Percentiles rank a stretch among this genome's conserved stretches.
phyloP scores from a whole-genome alignment of 2,113 vertebrate genomes.

The Cathartes aura region DNA sequence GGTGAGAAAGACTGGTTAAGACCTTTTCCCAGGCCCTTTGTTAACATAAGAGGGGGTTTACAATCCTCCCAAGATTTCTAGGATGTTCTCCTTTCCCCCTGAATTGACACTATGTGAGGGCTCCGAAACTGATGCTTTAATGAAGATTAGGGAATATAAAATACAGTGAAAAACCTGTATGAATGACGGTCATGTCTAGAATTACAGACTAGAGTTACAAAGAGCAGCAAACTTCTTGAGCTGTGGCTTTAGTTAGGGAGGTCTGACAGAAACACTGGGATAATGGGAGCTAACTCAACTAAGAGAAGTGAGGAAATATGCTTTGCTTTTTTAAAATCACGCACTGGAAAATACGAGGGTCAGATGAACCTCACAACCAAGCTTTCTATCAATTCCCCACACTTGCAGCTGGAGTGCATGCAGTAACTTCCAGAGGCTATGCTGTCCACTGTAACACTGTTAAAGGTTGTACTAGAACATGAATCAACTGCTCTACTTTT shows the following conservation, averaged over 20 bases:
- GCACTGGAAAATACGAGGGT: neutral
- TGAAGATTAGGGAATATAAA: neutral
- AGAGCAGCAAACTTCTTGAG: neutral
- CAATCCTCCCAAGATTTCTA: neutral
- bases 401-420: neutral
- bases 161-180: neutral
- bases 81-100: neutral
- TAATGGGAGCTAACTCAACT: neutral
- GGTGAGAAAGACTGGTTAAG: neutral
- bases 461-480: fast-evolving
- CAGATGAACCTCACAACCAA: neutral
- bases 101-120: neutral
- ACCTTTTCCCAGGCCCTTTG: neutral
- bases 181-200: fast-evolving
- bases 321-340: neutral
- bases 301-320: neutral
- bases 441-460: neutral
- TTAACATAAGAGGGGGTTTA: neutral
- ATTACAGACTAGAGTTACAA: neutral
- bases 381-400: neutral
- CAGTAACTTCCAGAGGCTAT: neutral
- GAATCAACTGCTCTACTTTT: neutral
- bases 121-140: neutral
- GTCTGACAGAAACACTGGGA: neutral
- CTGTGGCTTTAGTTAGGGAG: neutral